These are phyloP conservation scores for Okapia johnstoni DNA, from an alignment of 2,113 vertebrate species.

Conservation along the genomic window DNA sequence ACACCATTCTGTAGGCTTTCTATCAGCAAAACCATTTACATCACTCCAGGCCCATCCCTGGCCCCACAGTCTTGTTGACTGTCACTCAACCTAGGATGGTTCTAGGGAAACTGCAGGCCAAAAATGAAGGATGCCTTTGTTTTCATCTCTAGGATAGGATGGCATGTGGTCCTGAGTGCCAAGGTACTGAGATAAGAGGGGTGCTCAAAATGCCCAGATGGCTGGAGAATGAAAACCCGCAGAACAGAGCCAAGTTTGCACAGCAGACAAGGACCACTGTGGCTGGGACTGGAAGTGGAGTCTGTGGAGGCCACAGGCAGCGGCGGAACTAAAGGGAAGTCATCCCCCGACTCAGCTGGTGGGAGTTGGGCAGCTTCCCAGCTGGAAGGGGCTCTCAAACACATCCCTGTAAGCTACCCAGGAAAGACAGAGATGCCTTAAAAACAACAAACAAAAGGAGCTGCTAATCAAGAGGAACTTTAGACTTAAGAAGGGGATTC, in stretches of 20 bases:
- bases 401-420: constrained; percentile 66
- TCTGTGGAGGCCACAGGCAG: constrained; percentile 55
- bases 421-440: constrained; percentile 68
- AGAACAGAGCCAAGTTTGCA: constrained; percentile 65
- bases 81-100: constrained; percentile 40
- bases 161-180: constrained; percentile 70
- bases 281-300: constrained; percentile 58
- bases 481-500: constrained; percentile 64
- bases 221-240: constrained; percentile 70
- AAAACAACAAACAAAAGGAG: constrained; percentile 71
- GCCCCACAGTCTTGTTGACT: not conserved
- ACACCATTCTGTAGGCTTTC: not conserved
- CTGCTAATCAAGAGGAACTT: constrained; percentile 70
- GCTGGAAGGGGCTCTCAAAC: constrained; percentile 68
- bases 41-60: constrained; percentile 28
- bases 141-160: constrained; percentile 55
- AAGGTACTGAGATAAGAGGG: constrained; percentile 72
- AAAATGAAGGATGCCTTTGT: constrained; percentile 68
- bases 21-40: constrained; percentile 58
- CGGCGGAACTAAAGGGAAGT: constrained; percentile 70
- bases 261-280: constrained; percentile 69
- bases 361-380: constrained; percentile 67
- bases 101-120: constrained; percentile 44
- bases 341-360: constrained; percentile 68
- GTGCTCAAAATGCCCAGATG: constrained; percentile 74